A percentile compares a stretch with the other conserved stretches of the same genome.
Evolutionary conservation across 2,888 invertebrate genomes (phyloP).

Genomic region (Physocephala rufipes): DNA sequence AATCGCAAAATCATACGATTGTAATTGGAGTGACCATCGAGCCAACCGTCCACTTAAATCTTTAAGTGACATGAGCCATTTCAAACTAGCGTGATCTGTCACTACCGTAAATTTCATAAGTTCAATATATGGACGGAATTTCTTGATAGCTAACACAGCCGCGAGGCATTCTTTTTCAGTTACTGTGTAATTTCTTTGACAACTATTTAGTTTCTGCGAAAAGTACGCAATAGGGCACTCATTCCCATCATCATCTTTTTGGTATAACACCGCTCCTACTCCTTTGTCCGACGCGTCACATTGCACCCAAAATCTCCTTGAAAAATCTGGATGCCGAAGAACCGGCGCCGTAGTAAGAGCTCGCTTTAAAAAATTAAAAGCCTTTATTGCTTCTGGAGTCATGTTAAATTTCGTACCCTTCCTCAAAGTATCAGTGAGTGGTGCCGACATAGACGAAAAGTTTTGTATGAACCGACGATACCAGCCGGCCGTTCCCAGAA

Average conservation of each 20-base stretch:
- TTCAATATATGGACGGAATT: no score
- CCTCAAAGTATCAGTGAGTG: conserved; percentile 27
- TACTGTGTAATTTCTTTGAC: no score
- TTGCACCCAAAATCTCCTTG: conserved; percentile 21
- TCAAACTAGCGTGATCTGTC: no score
- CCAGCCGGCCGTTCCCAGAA: conserved; percentile 31
- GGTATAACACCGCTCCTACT: conserved; percentile 12
- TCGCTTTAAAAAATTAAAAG: conserved; percentile 16
- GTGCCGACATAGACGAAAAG: conserved; percentile 13
- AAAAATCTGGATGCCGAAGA: conserved; percentile 5
- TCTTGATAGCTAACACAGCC: no score
- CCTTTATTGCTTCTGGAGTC: conserved; percentile 14
- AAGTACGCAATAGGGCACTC: no score
- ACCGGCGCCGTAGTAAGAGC: conserved; percentile 23
- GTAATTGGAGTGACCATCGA: conserved; percentile 2
- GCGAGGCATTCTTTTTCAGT: no score
- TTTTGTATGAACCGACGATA: conserved; percentile 20
- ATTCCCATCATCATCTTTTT: no score
- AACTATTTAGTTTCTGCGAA: no score
- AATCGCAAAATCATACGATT: conserved; percentile 3
- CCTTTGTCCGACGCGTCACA: conserved; percentile 21
- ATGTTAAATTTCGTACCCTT: conserved; percentile 26
- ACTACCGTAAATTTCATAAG: no score
- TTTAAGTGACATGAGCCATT: conserved; percentile 9
- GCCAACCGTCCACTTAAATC: conserved; percentile 9